A percentile compares a stretch with the other conserved stretches of the same genome.
Conservation (phyloP, 2,797 vertebrate genomes). For the Pempheris klunzingeri region DNA sequence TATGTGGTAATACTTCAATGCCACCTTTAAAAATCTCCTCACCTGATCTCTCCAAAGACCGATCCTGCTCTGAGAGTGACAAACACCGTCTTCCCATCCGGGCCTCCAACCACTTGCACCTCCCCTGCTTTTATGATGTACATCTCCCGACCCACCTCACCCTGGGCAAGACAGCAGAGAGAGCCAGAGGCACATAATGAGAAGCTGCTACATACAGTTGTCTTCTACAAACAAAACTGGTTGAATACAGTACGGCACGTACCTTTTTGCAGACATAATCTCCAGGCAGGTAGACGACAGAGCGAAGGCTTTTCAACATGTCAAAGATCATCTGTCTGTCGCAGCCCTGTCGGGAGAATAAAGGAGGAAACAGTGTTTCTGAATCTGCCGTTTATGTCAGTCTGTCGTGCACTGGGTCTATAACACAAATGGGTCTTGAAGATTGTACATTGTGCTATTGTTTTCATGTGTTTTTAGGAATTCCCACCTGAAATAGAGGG, state of each 20-base stretch:
- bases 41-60: slow-evolving; percentile 99
- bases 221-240: neutral
- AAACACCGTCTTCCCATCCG: slow-evolving; percentile 92
- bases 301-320: slow-evolving; percentile 95
- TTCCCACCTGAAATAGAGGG: slow-evolving; percentile 93
- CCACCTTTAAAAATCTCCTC: slow-evolving; percentile 30
- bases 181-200: neutral
- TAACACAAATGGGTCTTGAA: neutral
- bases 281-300: slow-evolving; percentile 95
- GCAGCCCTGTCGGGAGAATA: slow-evolving; percentile 88
- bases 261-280: slow-evolving; percentile 99
- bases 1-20: too few relatives aligned
- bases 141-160: slow-evolving; percentile 97
- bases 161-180: slow-evolving; percentile 78
- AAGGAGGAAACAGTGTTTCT: neutral
- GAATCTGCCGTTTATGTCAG: neutral
- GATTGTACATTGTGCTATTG: neutral
- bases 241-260: neutral
- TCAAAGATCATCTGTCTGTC: slow-evolving; percentile 99
- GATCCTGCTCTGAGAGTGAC: slow-evolving; percentile 94
- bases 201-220: neutral
- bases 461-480: neutral
- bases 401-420: neutral
- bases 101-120: slow-evolving; percentile 95
- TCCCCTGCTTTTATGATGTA: slow-evolving; percentile 98